These are phyloP conservation scores for Melieria crassipennis DNA, from an alignment of 2,888 invertebrate genomes.

Conservation along the genomic window DNA sequence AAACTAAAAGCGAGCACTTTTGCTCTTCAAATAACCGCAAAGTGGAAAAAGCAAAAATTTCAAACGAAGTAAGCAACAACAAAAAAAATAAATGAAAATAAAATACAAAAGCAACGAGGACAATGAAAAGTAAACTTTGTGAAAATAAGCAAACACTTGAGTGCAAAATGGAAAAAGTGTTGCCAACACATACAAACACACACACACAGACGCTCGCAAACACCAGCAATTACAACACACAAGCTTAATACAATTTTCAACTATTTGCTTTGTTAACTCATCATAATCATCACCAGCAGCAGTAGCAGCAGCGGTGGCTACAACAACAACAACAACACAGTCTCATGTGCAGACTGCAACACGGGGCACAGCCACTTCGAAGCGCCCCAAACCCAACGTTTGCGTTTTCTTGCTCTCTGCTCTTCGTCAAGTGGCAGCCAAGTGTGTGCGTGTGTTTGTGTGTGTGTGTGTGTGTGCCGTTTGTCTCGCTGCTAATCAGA, in stretches of 20 bases:
- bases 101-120: no score
- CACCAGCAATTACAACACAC: slow-evolving; percentile 22
- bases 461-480: slow-evolving; percentile 1
- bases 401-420: neutral
- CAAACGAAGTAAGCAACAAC: no score
- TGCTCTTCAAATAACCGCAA: no score
- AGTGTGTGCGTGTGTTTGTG: neutral
- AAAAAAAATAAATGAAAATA: no score
- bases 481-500: slow-evolving; percentile 30
- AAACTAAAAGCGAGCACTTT: no score
- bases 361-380: neutral
- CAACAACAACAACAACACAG: neutral
- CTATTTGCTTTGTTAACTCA: slow-evolving; percentile 33
- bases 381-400: neutral
- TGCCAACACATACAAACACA: no score
- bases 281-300: slow-evolving; percentile 15
- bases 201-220: slow-evolving; percentile 5
- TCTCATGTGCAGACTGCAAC: slow-evolving; percentile 2
- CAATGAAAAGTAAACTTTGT: no score
- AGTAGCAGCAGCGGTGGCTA: neutral
- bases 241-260: slow-evolving; percentile 28
- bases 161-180: no score
- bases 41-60: no score
- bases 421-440: neutral
- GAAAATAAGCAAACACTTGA: no score